These are phyloP conservation scores for Eupsilia transversa DNA, from an alignment of 2,888 invertebrate species.

Conservation along the genomic window DNA sequence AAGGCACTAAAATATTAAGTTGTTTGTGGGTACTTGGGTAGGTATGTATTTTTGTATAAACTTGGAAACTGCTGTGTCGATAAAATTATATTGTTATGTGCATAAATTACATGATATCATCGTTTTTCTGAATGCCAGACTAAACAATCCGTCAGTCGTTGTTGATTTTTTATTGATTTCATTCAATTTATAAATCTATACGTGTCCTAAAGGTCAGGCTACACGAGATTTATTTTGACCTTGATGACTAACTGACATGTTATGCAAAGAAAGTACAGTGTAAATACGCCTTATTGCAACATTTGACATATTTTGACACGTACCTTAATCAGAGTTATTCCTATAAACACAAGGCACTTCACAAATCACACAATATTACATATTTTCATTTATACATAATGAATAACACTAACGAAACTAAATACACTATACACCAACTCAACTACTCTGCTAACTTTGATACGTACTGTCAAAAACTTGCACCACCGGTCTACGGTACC, in stretches of 20 bases:
- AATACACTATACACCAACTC: constrained; percentile 80
- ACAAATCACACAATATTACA: constrained; percentile 66
- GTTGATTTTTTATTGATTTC: constrained; percentile 8
- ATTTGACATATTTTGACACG: constrained; percentile 65
- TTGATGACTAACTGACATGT: constrained; percentile 82
- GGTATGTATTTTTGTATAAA: constrained; percentile 12
- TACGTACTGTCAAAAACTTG: constrained; percentile 89
- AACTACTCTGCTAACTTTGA: constrained; percentile 80
- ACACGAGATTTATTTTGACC: constrained; percentile 72
- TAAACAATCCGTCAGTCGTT: background rate
- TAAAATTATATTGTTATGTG: constrained; percentile 2
- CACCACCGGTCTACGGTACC: constrained; percentile 84
- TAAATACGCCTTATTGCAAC: constrained; percentile 74
- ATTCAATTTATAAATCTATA: constrained; percentile 29
- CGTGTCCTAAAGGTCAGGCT: constrained; percentile 62
- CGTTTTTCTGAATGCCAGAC: constrained; percentile 1
- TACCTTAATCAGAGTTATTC: constrained; percentile 60
- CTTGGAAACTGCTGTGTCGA: constrained; percentile 32
- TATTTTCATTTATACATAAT: constrained; percentile 67
- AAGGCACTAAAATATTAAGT: constrained; percentile 4
- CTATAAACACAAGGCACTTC: constrained; percentile 62
- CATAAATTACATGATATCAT: constrained; percentile 31
- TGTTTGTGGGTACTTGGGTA: background rate
- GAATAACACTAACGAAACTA: constrained; percentile 70
- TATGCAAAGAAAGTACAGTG: constrained; percentile 82